Percentiles rank a stretch among this genome's conserved stretches.
These are phyloP conservation scores for Nysson spinosus DNA, from an alignment of 2,888 invertebrate genomes.

Conservation along the genomic window DNA sequence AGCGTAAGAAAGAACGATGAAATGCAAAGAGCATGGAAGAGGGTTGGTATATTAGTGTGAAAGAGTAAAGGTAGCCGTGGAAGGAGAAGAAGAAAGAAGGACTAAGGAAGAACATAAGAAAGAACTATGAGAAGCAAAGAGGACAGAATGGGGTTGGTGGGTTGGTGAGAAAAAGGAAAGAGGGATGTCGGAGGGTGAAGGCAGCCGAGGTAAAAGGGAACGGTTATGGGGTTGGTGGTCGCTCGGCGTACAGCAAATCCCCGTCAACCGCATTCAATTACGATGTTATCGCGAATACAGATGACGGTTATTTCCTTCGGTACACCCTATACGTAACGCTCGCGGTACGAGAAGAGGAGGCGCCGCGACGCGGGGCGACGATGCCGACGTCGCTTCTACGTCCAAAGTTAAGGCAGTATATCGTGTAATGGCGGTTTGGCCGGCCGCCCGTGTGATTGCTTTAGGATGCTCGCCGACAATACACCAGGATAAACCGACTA, in stretches of 20 bases:
- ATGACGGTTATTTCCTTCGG: conserved; percentile 78
- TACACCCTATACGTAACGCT: conserved; percentile 76
- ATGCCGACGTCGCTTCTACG: conserved; percentile 58
- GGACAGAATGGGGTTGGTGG: conserved; percentile 5
- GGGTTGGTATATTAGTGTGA: no score
- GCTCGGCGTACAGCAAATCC: conserved; percentile 72
- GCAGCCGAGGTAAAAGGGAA: conserved; percentile 50
- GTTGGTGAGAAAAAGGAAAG: conserved; percentile 28
- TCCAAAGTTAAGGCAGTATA: conserved; percentile 59
- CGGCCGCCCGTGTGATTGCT: conserved; percentile 75
- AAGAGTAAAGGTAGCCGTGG: conserved; percentile 12
- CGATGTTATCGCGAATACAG: conserved; percentile 78
- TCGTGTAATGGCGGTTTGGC: conserved; percentile 62
- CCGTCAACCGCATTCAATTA: conserved; percentile 78
- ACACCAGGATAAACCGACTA: conserved; percentile 64
- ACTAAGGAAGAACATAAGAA: conserved; percentile 4
- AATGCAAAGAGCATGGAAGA: conserved; percentile 1
- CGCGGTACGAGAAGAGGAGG: conserved; percentile 39
- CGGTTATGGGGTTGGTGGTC: conserved; percentile 59
- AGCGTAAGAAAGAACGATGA: conserved; percentile 9
- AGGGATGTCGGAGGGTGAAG: conserved; percentile 42
- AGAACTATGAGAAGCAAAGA: neutral
- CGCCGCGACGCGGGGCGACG: conserved; percentile 38
- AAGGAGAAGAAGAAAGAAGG: conserved; percentile 39
- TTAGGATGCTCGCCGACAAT: conserved; percentile 72